Evolutionary conservation across 1,140 invertebrate species (phyloP).

Genomic region (Sminthurides bifidus): DNA sequence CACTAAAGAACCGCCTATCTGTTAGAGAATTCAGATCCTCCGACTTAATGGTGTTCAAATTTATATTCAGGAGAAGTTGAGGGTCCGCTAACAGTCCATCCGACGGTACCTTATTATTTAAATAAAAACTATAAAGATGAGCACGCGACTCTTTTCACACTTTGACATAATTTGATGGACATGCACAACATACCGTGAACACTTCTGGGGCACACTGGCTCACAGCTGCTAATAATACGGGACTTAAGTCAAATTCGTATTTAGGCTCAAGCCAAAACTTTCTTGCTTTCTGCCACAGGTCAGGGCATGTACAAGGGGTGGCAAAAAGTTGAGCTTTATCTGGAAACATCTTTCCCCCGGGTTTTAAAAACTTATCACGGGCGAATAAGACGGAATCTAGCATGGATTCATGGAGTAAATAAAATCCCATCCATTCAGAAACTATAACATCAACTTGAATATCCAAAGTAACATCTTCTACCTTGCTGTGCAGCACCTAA

Average conservation of each 20-base stretch:
- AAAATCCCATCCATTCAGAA: conserved; percentile 99
- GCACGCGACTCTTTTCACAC: neutral
- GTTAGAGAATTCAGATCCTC: conserved; percentile 34
- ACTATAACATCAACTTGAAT: conserved; percentile 91
- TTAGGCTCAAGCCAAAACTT: conserved; percentile 44
- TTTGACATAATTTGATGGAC: neutral
- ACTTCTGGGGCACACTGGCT: conserved; percentile 20
- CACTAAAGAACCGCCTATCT: conserved; percentile 37
- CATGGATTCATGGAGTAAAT: conserved; percentile 96
- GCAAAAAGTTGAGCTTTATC: conserved; percentile 37
- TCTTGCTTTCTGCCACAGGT: conserved; percentile 42
- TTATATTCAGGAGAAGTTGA: conserved; percentile 35
- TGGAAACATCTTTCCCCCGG: conserved; percentile 41
- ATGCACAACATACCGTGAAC: conserved; percentile 10
- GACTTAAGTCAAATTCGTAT: conserved; percentile 28
- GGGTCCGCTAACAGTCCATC: conserved; percentile 40
- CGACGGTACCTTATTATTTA: conserved; percentile 22
- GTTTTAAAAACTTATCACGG: conserved; percentile 71
- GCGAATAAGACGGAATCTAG: conserved; percentile 83
- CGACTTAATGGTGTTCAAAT: conserved; percentile 33
- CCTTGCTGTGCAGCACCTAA: conserved; percentile 48
- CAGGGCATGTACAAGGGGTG: conserved; percentile 58
- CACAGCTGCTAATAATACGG: conserved; percentile 13
- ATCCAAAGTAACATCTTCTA: conserved; percentile 52
- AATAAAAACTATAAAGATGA: neutral